Percentiles rank a stretch among this genome's conserved stretches.
These are phyloP conservation scores for Geococcyx californianus DNA, from an alignment of 2,113 vertebrate species.

Conservation along the genomic window DNA sequence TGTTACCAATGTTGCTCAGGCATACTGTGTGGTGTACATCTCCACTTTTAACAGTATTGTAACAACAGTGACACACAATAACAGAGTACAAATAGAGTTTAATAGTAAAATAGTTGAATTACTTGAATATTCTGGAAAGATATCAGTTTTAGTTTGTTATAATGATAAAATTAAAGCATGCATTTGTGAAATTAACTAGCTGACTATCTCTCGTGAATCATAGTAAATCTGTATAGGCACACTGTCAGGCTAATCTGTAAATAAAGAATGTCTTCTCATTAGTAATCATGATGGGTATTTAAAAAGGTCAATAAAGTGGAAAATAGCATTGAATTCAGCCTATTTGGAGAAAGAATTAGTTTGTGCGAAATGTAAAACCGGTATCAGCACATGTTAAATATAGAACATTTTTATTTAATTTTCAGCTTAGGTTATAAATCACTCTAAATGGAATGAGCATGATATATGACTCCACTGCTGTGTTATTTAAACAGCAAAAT, in stretches of 20 bases:
- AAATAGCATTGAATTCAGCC: not conserved
- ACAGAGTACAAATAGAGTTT: not conserved
- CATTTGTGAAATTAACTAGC: not conserved
- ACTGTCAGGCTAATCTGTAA: not conserved
- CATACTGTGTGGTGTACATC: not conserved
- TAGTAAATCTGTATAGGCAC: not conserved
- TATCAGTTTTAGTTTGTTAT: not conserved
- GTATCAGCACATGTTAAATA: not conserved
- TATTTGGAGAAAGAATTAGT: not conserved
- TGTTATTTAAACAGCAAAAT: not conserved
- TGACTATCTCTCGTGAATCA: not conserved
- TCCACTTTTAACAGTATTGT: not conserved
- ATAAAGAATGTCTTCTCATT: not conserved
- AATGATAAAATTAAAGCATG: not conserved
- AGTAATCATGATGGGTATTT: not conserved
- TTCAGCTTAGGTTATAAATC: not conserved
- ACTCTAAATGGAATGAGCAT: not conserved
- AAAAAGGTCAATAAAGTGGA: not conserved
- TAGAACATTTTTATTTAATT: not conserved
- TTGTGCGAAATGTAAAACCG: not conserved
- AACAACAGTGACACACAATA: not conserved
- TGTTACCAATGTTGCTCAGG: not conserved
- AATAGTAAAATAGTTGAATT: not conserved
- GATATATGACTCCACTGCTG: not conserved
- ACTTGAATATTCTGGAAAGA: not conserved